These are phyloP conservation scores for Ispidina lecontei DNA, from an alignment of 2,797 vertebrate genomes.

Conservation along the genomic window DNA sequence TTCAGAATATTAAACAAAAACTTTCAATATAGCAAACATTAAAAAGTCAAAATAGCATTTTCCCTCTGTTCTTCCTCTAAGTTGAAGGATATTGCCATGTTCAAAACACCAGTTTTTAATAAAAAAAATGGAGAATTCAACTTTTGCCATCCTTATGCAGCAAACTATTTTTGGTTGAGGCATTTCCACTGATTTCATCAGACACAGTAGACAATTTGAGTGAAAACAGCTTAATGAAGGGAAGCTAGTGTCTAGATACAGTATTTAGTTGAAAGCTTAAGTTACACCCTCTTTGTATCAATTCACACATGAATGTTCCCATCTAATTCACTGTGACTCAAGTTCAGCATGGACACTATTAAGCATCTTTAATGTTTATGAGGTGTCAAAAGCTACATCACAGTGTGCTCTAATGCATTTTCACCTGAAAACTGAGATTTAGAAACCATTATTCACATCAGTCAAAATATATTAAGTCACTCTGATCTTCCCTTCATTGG, in stretches of 20 bases:
- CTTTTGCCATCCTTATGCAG: not conserved
- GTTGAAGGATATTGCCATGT: not conserved
- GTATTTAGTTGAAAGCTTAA: not conserved
- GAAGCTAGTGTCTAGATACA: not conserved
- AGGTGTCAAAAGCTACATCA: not conserved
- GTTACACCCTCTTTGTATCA: not conserved
- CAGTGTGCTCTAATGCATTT: not conserved
- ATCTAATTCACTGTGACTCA: not conserved
- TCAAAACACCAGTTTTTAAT: not conserved
- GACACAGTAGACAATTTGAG: not conserved
- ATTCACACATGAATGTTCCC: not conserved
- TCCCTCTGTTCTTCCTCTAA: not conserved
- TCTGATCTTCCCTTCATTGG: conserved; percentile 2
- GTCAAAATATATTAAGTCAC: not conserved
- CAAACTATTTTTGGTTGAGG: not conserved
- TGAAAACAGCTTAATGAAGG: not conserved
- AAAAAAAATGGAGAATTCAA: not conserved
- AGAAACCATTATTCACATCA: not conserved
- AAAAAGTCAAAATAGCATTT: conserved; percentile 7
- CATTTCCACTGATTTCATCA: not conserved
- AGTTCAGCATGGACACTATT: not conserved
- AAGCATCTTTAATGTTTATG: not conserved
- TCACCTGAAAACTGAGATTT: not conserved
- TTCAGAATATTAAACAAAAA: conserved; percentile 1
- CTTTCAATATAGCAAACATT: conserved; percentile 9